Conservation (phyloP, 2,797 vertebrate species). For the Hypotaenidia okinawae region DNA sequence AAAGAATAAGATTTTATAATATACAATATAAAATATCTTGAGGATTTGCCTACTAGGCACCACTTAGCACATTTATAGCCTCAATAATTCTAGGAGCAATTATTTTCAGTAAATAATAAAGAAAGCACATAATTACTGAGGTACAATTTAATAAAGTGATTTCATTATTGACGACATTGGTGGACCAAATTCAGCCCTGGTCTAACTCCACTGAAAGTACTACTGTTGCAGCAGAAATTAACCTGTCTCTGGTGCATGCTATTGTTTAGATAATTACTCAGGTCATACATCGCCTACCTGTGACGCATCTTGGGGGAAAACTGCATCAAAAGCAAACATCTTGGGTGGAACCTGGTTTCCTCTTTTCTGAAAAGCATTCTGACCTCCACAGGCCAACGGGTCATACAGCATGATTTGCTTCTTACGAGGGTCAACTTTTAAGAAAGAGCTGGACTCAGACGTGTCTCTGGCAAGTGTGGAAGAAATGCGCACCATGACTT, state of each 20-base stretch:
- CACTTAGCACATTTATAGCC: background rate
- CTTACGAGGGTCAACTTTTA: conserved; percentile 89
- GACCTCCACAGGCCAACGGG: conserved; percentile 79
- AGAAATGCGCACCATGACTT: conserved; percentile 92
- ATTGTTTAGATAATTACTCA: background rate
- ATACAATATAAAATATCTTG: background rate
- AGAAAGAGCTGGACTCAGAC: conserved; percentile 87
- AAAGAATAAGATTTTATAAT: background rate
- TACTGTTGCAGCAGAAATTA: background rate
- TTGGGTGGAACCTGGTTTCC: conserved; percentile 86
- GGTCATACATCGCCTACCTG: conserved; percentile 81
- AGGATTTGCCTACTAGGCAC: background rate
- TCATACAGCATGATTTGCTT: conserved; percentile 92
- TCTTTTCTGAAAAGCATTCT: conserved; percentile 81
- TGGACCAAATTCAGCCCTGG: background rate
- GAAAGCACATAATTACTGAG: background rate
- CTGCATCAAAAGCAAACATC: conserved; percentile 92
- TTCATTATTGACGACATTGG: background rate
- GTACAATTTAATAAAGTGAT: background rate
- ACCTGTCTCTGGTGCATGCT: background rate
- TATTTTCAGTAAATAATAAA: conserved; percentile 20
- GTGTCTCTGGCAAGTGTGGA: conserved; percentile 79
- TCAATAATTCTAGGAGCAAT: background rate
- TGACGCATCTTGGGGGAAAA: conserved; percentile 90
- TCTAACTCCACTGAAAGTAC: background rate